These are phyloP conservation scores for Paramisgurnus dabryanus DNA, from an alignment of 2,113 vertebrate genomes.

Conservation along the genomic window DNA sequence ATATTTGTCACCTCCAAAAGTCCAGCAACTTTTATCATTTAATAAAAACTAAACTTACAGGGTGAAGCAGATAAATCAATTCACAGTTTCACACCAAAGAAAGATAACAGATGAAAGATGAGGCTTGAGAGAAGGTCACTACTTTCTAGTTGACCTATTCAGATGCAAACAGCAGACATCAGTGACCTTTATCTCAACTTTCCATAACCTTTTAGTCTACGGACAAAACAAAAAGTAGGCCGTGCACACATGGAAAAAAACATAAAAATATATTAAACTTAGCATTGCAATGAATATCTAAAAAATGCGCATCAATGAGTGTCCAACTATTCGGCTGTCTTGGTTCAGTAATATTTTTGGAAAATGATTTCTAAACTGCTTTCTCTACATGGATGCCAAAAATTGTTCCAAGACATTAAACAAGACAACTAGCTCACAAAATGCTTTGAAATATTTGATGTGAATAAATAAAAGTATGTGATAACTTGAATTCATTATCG, in stretches of 20 bases:
- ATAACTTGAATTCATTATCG: too few relatives aligned
- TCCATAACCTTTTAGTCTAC: constrained; percentile 55
- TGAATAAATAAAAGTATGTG: neutral
- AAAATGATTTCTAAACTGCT: too few relatives aligned
- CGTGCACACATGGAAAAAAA: constrained; percentile 33
- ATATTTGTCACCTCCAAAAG: constrained; percentile 36
- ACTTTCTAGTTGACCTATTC: constrained; percentile 13
- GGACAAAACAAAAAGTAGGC: constrained; percentile 25
- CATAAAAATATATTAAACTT: neutral
- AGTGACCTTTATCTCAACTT: constrained; percentile 64
- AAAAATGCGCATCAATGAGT: neutral
- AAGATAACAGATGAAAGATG: neutral
- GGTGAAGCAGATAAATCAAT: constrained; percentile 1
- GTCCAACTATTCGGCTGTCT: neutral
- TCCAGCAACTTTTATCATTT: constrained; percentile 35
- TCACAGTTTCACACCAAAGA: constrained; percentile 6
- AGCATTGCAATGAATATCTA: neutral
- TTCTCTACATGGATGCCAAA: neutral
- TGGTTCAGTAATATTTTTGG: neutral
- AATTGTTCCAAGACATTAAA: neutral
- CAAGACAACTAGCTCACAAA: neutral
- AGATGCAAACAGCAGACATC: constrained; percentile 50
- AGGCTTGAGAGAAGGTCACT: constrained; percentile 29
- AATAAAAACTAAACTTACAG: constrained; percentile 6
- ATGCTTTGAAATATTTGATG: neutral